Evolutionary conservation across 2,888 invertebrate species (phyloP).

Genomic region (Strigamia maritima): DNA sequence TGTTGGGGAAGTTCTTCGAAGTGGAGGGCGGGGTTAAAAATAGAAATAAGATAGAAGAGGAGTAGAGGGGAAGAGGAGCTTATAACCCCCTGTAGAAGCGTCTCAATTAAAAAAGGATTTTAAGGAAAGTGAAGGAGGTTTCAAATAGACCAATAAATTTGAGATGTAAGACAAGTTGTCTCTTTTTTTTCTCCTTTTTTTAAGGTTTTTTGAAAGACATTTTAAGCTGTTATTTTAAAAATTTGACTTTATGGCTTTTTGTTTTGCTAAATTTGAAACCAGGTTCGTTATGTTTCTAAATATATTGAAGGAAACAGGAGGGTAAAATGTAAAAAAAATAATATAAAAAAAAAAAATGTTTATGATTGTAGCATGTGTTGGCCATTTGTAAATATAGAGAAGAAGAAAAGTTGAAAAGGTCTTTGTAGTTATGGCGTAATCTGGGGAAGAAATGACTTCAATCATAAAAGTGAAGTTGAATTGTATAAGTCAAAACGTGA

Average conservation of each 20-base stretch:
- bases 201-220: too few species aligned
- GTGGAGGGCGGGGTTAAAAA: constrained; percentile 15
- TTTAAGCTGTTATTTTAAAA: not conserved
- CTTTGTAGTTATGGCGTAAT: constrained; percentile 28
- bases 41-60: constrained; percentile 19
- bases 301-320: not conserved
- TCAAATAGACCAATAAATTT: constrained; percentile 25
- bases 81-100: constrained; percentile 22
- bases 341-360: not conserved
- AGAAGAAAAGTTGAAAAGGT: constrained; percentile 4
- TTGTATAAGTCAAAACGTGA: constrained; percentile 27
- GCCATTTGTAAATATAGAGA: constrained; percentile 7
- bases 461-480: constrained; percentile 14
- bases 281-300: not conserved
- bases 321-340: not conserved
- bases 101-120: constrained; percentile 34
- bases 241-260: not conserved
- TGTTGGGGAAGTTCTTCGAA: not conserved
- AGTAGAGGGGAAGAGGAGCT: not conserved
- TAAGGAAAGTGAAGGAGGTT: constrained; percentile 19
- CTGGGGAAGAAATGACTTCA: not conserved
- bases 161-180: not conserved
- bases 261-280: not conserved
- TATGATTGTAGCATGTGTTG: constrained; percentile 22
- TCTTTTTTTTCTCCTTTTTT: not conserved